Base-by-base conservation (phyloP, 2,113 vertebrate species). In the Tetrax tetrax region DNA sequence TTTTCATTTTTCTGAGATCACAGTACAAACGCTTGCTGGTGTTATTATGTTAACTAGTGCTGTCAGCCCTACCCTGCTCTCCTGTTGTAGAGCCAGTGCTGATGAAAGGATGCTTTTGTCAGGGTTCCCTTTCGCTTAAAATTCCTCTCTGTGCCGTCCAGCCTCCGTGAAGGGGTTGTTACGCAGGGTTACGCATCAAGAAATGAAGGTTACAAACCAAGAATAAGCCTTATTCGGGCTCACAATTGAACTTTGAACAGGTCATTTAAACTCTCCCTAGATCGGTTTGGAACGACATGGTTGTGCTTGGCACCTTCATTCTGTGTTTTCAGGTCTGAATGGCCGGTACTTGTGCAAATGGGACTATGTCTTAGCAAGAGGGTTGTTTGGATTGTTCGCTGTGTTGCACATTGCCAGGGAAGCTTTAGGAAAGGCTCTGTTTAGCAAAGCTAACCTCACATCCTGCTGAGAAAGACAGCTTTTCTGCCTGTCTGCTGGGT, bases 221-320 rank as follows among this genome's bases (percentile, higher is more conserved):
- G 53, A 85, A 25, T 83, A 41, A 75, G 9, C 50, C 27, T 92
- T 75, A 71, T n/a, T 72, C 37, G 77, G 70, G 10, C 19, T 87
- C 27, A 27, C 0, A 0, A 47, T 33, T 8, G 7, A 72, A 21
- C 33, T 78, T 79, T 27, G 12, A 69, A 6, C 28, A 31, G n/a
- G 37, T 79, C 15, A 13, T 70, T 72, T 70, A 53, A 91, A 31
- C n/a, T 77, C 20, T 48, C 14, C 0, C 1, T 69, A 14, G n/a
- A 14, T 64, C 5, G 0, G 31, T 86, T 81, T 87, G 80, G 17
- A 69, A 48, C 47, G 15, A 45, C 8, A 4, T 3, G 14, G 17
- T 54, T 83, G 25, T 60, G 48, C 28, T 79, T 61, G 25, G 31
- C 38, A 12, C 20, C 10, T n/a, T 37, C 75, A 16, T 71, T 15